Evolutionary conservation across 1,140 invertebrate genomes (phyloP), one percentile per base, ranked within the genome.

Genomic region (Orchestia grillus): DNA sequence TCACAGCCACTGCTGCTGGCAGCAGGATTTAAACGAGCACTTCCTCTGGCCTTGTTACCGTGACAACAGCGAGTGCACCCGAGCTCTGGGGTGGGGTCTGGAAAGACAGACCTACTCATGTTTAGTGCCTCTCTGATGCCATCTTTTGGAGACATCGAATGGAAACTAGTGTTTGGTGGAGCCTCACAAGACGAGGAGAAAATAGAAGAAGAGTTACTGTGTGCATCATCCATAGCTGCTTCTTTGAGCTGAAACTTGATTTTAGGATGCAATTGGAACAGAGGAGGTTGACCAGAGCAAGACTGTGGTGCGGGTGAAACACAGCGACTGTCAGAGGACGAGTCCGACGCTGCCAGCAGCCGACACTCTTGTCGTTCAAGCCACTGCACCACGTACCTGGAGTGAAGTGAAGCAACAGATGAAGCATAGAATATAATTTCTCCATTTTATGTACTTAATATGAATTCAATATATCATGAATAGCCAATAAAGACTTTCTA

Each of bases 341-440:
- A 94, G 3, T 44, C 92, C 45, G 92, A 94, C 0, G 43, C 44
- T 15, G 92, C 44, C 92, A 47, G 6, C 6, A 96, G 43, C 40
- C 96, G 96, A 87, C 97, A 98, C 96, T 98, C 98, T 97, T 98
- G 98, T 92, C 96, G 96, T 40, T 98, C 97, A 53, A 99, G 97
- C 98, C 98, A 99, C 16, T 98, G 98, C 96, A 98, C 98, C 8
- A 94, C 43, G 44, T 94, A 94, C 92, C 92, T 94, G 44, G 62
- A 23, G 11, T 23, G 19, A 6, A 53, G 47, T 53, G 47, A n/a
- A n/a, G n/a, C 47, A 53, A 53, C 19, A 19, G 47, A 53, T 8
- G 19, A 19, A 8, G 47, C 6, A 53, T 53, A 53, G 6, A 53
- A 19, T 8, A 19, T 53, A 53, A 53, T 53, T 8, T 19, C 19